Evolutionary conservation across 2,797 vertebrate genomes (phyloP).

Genomic region (Distichodus sexfasciatus): DNA sequence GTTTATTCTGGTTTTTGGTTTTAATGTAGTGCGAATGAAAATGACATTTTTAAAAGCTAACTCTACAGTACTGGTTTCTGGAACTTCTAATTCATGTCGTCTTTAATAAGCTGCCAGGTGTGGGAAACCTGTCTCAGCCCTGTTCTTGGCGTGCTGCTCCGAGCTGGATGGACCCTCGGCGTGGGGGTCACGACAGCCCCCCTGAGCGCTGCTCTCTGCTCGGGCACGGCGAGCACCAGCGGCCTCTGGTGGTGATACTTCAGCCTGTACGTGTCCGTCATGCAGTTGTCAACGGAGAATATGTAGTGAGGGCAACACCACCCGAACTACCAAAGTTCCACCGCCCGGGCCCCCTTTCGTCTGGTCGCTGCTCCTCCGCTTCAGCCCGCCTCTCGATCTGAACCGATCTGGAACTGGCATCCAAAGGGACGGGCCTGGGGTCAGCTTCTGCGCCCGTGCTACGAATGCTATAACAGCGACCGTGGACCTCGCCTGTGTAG

Average conservation of each 20-base stretch:
- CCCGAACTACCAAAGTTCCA: too few species aligned
- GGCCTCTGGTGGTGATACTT: constrained; percentile 96
- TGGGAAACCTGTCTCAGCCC: constrained; percentile 73
- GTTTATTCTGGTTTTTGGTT: too few species aligned
- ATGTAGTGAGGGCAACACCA: constrained; percentile 88
- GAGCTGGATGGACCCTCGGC: constrained; percentile 66
- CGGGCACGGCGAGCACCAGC: constrained; percentile 76
- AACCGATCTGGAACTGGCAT: constrained; percentile 72
- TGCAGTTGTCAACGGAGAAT: constrained; percentile 97
- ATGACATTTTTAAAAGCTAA: too few species aligned
- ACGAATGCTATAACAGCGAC: too few species aligned
- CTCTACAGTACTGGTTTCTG: too few species aligned
- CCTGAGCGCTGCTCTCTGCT: constrained; percentile 64
- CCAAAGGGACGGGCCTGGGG: constrained; percentile 63
- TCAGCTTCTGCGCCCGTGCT: constrained; percentile 48
- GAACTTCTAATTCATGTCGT: too few species aligned
- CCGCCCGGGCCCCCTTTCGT: too few species aligned
- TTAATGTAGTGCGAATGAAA: too few species aligned
- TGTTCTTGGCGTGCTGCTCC: constrained; percentile 74
- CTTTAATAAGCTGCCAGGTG: neutral
- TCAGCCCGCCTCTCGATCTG: constrained; percentile 71
- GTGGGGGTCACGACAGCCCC: constrained; percentile 59
- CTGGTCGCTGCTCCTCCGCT: constrained; percentile 59
- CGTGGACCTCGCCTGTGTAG: constrained; percentile 61
- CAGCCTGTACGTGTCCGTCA: constrained; percentile 96